These are phyloP conservation scores for Parus major DNA, from an alignment of 2,113 vertebrate genomes.

Conservation along the genomic window DNA sequence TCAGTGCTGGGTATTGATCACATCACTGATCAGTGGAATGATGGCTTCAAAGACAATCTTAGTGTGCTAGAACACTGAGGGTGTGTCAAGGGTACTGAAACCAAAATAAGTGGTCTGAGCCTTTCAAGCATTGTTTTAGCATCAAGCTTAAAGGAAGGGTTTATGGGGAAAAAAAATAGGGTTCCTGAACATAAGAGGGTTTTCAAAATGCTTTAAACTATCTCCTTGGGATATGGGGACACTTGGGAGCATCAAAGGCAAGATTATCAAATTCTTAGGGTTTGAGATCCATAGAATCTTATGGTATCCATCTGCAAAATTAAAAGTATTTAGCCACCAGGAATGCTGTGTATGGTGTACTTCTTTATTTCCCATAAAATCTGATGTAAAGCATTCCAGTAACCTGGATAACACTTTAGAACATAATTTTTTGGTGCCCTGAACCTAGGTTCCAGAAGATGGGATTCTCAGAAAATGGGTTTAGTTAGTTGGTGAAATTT, in stretches of 20 bases:
- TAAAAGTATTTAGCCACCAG: conserved; percentile 48
- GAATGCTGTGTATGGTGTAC: conserved; percentile 43
- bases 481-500: conserved; percentile 76
- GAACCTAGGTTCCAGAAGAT: conserved; percentile 64
- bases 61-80: not conserved
- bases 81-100: not conserved
- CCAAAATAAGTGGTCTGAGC: not conserved
- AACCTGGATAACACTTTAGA: conserved; percentile 59
- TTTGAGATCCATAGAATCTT: not conserved
- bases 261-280: not conserved
- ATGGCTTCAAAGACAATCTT: not conserved
- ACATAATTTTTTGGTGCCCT: conserved; percentile 47
- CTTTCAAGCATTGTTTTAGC: not conserved
- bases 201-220: not conserved
- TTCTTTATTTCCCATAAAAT: conserved; percentile 50
- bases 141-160: not conserved
- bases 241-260: not conserved
- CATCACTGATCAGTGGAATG: not conserved
- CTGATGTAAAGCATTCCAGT: conserved; percentile 61
- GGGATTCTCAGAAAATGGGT: conserved; percentile 67
- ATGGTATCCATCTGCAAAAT: not conserved
- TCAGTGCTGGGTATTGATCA: not conserved
- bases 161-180: not conserved
- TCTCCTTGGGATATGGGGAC: not conserved
- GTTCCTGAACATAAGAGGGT: not conserved